Evolutionary conservation across 2,797 vertebrate genomes (phyloP).

Genomic region (Hoplostethus atlanticus): DNA sequence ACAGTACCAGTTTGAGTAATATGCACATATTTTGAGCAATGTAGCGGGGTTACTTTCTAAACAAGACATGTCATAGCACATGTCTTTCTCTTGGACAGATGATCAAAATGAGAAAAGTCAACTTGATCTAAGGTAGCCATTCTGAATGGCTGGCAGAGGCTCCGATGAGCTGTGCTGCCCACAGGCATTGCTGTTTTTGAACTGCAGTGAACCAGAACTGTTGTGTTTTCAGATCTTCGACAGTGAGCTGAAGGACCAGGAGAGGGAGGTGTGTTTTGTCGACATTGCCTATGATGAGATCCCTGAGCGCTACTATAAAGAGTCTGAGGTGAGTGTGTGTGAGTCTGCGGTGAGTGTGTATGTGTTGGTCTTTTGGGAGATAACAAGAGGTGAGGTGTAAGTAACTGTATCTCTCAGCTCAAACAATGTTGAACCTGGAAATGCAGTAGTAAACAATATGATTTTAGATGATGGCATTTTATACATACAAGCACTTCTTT

Average conservation of each 20-base stretch:
- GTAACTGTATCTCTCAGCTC: background rate
- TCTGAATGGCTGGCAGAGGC: background rate
- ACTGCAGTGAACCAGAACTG: background rate
- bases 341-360: constrained; percentile 19
- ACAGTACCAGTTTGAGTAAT: background rate
- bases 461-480: too few relatives aligned
- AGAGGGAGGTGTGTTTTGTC: constrained; percentile 95
- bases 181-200: background rate
- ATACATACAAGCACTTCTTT: too few relatives aligned
- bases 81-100: background rate
- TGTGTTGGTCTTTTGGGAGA: background rate
- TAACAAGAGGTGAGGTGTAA: background rate
- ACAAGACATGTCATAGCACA: background rate
- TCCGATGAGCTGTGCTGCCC: background rate
- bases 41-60: background rate
- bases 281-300: constrained; percentile 95
- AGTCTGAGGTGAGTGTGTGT: constrained; percentile 87
- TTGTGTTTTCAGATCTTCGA: constrained; percentile 91
- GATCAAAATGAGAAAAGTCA: background rate
- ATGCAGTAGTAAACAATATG: background rate
- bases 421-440: constrained; percentile 3
- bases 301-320: constrained; percentile 97
- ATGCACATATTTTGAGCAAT: background rate
- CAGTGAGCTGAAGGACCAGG: constrained; percentile 89
- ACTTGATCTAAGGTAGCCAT: too few relatives aligned